Percentiles rank a stretch among this genome's conserved stretches.
phyloP scores from a whole-genome alignment of 2,888 invertebrate species.

The Nipponacmea schrenckii region DNA sequence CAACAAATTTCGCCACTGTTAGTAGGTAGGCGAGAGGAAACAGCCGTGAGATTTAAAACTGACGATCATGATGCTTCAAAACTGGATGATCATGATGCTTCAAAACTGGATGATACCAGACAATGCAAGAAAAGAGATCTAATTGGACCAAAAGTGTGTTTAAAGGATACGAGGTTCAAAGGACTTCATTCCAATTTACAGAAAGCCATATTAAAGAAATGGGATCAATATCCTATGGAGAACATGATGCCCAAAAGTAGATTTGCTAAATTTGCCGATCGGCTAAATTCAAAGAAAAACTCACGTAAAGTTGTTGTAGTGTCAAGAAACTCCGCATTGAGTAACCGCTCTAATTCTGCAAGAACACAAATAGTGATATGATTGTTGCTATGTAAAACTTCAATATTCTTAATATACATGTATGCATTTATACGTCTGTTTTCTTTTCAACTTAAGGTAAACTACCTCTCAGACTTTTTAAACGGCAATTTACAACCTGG shows the following conservation, averaged over 20 bases:
- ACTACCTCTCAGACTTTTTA: no score
- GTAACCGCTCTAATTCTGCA: no score
- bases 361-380: no score
- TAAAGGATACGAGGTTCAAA: conserved; percentile 46
- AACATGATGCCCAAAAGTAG: conserved; percentile 43
- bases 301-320: no score
- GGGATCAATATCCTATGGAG: conserved; percentile 39
- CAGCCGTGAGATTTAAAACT: conserved; percentile 52
- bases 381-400: no score
- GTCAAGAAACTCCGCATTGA: no score
- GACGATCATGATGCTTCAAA: conserved; percentile 49
- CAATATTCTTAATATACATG: no score
- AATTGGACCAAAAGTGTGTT: conserved; percentile 41
- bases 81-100: conserved; percentile 46
- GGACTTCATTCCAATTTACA: conserved; percentile 42
- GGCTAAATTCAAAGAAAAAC: no score
- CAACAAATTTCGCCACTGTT: conserved; percentile 48
- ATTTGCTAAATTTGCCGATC: conserved; percentile 35
- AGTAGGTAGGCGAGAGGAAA: conserved; percentile 51
- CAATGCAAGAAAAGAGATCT: conserved; percentile 47
- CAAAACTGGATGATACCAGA: conserved; percentile 46
- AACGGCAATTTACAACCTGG: no score
- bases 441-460: no score
- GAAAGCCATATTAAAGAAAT: conserved; percentile 35
- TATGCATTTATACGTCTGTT: no score